A percentile compares a stretch with the other conserved stretches of the same genome.
Conservation (phyloP, 2,113 vertebrate species). For the Neomonachus schauinslandi region DNA sequence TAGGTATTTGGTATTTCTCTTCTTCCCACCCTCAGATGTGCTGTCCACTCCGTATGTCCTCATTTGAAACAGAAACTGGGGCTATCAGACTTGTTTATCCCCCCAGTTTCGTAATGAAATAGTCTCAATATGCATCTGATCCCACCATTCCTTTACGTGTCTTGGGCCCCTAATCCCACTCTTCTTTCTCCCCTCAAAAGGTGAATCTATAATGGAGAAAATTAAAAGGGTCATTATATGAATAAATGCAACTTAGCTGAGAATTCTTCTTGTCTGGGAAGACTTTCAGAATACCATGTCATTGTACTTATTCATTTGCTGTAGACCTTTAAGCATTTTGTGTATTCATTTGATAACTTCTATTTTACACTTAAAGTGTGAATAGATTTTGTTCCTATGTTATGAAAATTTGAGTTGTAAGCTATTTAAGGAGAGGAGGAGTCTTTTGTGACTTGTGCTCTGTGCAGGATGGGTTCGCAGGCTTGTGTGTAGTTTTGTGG, state of each 20-base stretch:
- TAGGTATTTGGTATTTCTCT: neutral
- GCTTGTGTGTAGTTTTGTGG: neutral
- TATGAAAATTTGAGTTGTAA: neutral
- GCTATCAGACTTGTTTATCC: neutral
- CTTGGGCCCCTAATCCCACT: neutral
- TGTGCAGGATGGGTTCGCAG: rapidly evolving
- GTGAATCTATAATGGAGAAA: neutral
- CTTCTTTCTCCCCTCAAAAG: neutral
- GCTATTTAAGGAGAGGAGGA: neutral
- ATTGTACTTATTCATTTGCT: neutral
- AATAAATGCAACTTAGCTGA: neutral
- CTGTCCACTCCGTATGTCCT: neutral
- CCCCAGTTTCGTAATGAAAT: neutral
- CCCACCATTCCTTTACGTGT: neutral
- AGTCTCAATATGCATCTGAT: neutral
- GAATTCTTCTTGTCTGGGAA: neutral
- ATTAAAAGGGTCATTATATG: neutral
- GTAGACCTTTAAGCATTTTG: neutral
- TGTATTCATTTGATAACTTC: neutral
- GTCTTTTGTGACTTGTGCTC: neutral
- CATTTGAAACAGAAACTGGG: neutral
- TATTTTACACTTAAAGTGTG: neutral
- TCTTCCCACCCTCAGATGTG: neutral
- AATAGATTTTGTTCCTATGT: neutral
- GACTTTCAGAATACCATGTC: neutral